Conservation (phyloP, 2,797 vertebrate species). For the Glyptemys insculpta region DNA sequence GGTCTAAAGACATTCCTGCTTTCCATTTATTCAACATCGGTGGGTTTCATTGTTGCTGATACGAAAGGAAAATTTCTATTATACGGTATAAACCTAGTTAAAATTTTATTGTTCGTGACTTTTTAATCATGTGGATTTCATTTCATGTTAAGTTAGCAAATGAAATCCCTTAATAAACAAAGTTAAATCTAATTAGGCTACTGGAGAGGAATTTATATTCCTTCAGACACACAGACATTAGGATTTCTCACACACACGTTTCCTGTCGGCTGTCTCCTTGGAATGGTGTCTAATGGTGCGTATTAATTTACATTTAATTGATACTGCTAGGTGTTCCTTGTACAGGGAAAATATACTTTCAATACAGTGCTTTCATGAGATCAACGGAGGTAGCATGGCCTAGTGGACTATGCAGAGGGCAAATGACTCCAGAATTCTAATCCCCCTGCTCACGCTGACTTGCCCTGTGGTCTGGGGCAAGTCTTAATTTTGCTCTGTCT, state of each 20-base stretch:
- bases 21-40: conserved; percentile 46
- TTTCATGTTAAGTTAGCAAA: conserved; percentile 79
- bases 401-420: neutral
- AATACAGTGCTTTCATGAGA: conserved; percentile 50
- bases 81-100: conserved; percentile 55
- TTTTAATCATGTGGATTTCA: conserved; percentile 75
- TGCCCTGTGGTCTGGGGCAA: conserved; percentile 62
- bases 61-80: conserved; percentile 63
- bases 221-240: conserved; percentile 59
- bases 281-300: conserved; percentile 54
- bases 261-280: conserved; percentile 58
- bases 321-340: conserved; percentile 38
- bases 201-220: conserved; percentile 69
- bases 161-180: conserved; percentile 78
- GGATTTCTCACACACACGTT: conserved; percentile 56
- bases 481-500: neutral
- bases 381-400: conserved; percentile 12
- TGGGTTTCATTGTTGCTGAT: conserved; percentile 63
- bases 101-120: conserved; percentile 61
- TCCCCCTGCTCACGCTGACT: conserved; percentile 53
- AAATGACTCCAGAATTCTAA: conserved; percentile 45
- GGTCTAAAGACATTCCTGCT: conserved; percentile 51
- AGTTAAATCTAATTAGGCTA: conserved; percentile 80
- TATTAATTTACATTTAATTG: conserved; percentile 61
- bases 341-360: conserved; percentile 64